Evolutionary conservation across 1,140 invertebrate species (phyloP).

Genomic region (Stegodyphus mimosarum): DNA sequence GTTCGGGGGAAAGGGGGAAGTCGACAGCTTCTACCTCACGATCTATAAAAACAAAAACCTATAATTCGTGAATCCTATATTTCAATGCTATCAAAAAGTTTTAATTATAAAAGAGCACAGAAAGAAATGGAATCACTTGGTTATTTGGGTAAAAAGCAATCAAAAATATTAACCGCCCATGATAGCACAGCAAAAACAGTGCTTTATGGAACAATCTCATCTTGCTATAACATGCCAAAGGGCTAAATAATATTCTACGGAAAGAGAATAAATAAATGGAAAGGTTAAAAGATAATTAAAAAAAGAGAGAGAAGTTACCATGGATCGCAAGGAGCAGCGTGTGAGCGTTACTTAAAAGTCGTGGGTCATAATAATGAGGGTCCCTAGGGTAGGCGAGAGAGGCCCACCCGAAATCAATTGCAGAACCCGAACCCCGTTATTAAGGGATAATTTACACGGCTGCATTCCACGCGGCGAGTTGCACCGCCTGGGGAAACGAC

Average conservation of each 20-base stretch:
- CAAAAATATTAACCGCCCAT: neutral
- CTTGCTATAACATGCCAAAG: neutral
- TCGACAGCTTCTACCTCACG: no score
- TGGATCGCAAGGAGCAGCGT: constrained; percentile 4
- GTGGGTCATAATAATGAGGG: constrained; percentile 44
- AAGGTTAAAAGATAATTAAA: neutral
- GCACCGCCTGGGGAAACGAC: constrained; percentile 44
- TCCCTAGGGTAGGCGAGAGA: constrained; percentile 19
- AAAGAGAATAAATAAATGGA: constrained; percentile 19
- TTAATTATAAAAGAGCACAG: no score
- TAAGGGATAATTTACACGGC: constrained; percentile 59
- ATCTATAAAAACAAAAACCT: no score
- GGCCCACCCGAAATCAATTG: constrained; percentile 56
- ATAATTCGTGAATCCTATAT: no score
- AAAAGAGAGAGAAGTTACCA: neutral
- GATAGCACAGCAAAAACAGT: neutral
- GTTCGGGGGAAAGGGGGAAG: no score
- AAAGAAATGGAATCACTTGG: no score
- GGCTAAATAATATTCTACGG: neutral
- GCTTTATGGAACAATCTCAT: constrained; percentile 4
- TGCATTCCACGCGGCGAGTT: constrained; percentile 43
- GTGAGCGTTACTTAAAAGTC: constrained; percentile 51
- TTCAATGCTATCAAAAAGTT: no score
- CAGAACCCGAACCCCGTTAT: constrained; percentile 52
- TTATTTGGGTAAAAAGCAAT: neutral